These are phyloP conservation scores for Melinaea marsaeus DNA, from an alignment of 2,888 invertebrate genomes.

Conservation along the genomic window DNA sequence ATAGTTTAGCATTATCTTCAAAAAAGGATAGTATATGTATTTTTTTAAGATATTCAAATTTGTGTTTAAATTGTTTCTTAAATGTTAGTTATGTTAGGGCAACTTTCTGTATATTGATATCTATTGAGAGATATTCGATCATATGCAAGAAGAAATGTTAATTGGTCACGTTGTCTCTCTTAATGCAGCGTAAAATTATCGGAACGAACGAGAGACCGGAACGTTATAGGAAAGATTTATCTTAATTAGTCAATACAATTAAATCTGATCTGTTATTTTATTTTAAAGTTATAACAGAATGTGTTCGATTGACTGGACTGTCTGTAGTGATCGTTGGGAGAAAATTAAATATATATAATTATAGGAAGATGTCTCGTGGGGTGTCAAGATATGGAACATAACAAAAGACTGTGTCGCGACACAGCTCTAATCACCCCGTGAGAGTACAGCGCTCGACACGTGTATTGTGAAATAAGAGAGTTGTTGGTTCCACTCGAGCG, in stretches of 20 bases:
- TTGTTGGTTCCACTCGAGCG: constrained; percentile 19
- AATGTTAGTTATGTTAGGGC: background rate
- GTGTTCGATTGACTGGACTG: no score
- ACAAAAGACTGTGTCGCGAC: background rate
- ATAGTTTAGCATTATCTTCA: no score
- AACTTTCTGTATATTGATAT: background rate
- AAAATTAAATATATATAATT: no score
- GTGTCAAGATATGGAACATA: no score
- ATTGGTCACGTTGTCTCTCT: constrained; percentile 10
- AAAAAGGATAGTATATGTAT: no score
- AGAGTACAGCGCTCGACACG: constrained; percentile 17
- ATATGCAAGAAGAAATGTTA: constrained; percentile 5
- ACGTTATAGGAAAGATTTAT: background rate
- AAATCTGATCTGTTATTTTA: no score
- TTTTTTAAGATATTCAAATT: no score
- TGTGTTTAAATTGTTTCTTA: no score
- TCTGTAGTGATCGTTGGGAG: no score
- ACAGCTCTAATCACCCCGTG: constrained; percentile 10
- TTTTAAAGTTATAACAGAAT: no score
- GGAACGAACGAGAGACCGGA: background rate
- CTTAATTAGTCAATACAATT: background rate
- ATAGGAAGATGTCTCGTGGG: no score
- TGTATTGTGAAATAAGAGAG: constrained; percentile 27
- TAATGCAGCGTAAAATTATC: constrained; percentile 13
- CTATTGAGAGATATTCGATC: background rate